Conservation (phyloP, 2,797 vertebrate species). For the Lateolabrax maculatus region DNA sequence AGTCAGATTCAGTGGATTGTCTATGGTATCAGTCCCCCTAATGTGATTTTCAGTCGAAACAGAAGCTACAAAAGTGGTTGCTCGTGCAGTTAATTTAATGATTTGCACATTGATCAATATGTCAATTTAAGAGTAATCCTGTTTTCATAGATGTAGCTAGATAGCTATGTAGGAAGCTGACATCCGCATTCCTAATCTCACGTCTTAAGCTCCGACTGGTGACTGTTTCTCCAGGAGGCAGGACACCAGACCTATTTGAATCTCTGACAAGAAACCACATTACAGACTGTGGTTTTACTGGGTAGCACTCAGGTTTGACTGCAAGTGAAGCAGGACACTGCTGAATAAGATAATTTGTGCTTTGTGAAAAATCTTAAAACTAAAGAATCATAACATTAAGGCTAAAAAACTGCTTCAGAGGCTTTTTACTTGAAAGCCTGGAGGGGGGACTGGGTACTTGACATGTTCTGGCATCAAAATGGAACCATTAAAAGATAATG, state of each 20-base stretch:
- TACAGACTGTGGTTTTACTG: background rate
- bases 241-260: background rate
- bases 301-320: background rate
- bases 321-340: background rate
- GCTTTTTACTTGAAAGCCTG: background rate
- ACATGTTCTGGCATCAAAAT: background rate
- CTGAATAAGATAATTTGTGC: background rate
- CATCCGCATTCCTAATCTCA: background rate
- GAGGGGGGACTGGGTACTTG: background rate
- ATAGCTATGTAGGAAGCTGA: background rate
- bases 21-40: too few relatives aligned
- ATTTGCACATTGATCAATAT: too few relatives aligned
- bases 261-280: too few relatives aligned
- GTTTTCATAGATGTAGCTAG: background rate
- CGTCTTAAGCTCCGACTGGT: background rate
- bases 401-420: background rate
- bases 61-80: background rate
- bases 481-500: background rate
- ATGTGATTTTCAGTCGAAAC: background rate
- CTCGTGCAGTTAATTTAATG: too few relatives aligned
- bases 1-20: background rate
- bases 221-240: background rate
- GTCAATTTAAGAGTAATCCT: too few relatives aligned
- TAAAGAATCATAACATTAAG: background rate
- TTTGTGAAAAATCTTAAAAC: background rate